A percentile compares a stretch with the other conserved stretches of the same genome.
These are phyloP conservation scores for Chromis chromis DNA, from an alignment of 2,797 vertebrate species.

Conservation along the genomic window DNA sequence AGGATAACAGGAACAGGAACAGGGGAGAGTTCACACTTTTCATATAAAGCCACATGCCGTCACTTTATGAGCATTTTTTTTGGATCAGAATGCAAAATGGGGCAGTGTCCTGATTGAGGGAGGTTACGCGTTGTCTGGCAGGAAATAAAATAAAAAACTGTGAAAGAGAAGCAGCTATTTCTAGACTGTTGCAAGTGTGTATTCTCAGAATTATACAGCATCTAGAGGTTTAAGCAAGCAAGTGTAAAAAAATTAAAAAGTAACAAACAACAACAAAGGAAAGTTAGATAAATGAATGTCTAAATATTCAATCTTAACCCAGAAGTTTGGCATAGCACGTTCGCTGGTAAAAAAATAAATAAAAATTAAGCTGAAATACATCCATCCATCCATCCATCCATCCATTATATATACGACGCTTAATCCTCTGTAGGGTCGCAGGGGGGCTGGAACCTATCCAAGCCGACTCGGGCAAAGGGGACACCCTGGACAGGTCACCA, in stretches of 20 bases:
- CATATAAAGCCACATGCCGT: conserved; percentile 15
- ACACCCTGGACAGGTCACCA: too few species aligned
- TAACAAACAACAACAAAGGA: neutral
- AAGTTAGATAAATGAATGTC: neutral
- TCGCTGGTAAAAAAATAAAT: neutral
- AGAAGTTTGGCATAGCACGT: neutral
- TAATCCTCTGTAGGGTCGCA: too few species aligned
- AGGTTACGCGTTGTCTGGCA: conserved; percentile 41
- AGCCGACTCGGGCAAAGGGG: too few species aligned
- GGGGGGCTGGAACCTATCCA: too few species aligned
- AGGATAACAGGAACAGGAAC: conserved; percentile 17
- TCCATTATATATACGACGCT: too few species aligned
- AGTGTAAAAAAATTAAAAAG: neutral
- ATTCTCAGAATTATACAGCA: neutral
- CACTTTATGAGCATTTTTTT: conserved; percentile 8
- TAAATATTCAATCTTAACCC: neutral
- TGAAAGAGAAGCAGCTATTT: conserved; percentile 33
- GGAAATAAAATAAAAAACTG: conserved; percentile 43
- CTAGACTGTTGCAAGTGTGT: neutral
- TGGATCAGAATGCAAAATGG: conserved; percentile 32
- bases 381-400: too few species aligned
- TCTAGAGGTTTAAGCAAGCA: neutral
- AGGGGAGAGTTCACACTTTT: conserved; percentile 27
- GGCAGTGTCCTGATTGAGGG: conserved; percentile 23
- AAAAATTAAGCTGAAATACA: neutral